Evolutionary conservation across 2,113 vertebrate genomes (phyloP).

Genomic region (Gymnorhina tibicen): DNA sequence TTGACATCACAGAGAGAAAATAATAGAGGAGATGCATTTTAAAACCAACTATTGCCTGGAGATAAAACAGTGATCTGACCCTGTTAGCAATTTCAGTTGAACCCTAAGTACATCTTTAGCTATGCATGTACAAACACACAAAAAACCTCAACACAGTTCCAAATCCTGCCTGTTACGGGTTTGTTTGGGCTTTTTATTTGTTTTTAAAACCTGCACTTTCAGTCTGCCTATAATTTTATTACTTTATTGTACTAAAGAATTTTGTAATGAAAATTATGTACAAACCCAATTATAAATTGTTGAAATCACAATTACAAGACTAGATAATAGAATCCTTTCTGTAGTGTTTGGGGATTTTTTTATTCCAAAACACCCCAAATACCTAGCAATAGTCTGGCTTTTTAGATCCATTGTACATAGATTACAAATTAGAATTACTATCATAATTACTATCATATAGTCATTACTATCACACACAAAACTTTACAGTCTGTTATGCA

Average conservation of each 20-base stretch:
- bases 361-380: background rate
- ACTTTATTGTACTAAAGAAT: background rate
- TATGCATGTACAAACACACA: background rate
- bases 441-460: background rate
- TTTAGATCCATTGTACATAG: background rate
- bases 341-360: accelerated
- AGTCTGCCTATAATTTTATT: background rate
- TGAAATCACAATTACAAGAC: background rate
- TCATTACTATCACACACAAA: background rate
- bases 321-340: background rate
- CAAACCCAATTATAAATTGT: background rate
- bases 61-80: background rate
- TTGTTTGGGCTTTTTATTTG: background rate
- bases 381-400: background rate
- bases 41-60: background rate
- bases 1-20: background rate
- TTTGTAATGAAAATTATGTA: background rate
- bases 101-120: background rate
- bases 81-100: background rate
- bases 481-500: background rate
- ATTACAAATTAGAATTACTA: background rate
- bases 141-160: background rate
- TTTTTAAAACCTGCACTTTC: background rate
- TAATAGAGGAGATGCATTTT: background rate
- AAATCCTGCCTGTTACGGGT: background rate